Conservation (phyloP, 2,113 vertebrate genomes). For the Dicentrarchus labrax region DNA sequence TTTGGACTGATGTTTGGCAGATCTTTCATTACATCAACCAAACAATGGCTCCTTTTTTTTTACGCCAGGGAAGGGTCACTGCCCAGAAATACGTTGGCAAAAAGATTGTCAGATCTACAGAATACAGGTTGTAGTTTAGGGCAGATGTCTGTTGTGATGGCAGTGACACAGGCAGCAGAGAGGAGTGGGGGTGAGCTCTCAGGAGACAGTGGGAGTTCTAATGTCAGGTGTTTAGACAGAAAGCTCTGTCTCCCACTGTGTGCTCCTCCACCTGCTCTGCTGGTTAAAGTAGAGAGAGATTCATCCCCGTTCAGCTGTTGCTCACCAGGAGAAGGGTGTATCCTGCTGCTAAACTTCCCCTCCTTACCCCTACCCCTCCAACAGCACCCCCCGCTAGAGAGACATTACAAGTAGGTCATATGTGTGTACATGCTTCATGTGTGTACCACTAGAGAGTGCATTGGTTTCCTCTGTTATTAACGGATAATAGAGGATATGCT, state of each 20-base stretch:
- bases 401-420: conserved; percentile 73
- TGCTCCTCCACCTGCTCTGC: neutral
- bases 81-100: neutral
- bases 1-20: neutral
- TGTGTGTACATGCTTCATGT: conserved; percentile 29
- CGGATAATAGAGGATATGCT: too few species aligned
- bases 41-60: neutral
- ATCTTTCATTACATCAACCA: neutral
- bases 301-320: conserved; percentile 24
- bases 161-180: neutral
- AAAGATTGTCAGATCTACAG: neutral
- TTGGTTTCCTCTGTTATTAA: too few species aligned
- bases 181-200: neutral
- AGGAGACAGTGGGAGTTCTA: neutral
- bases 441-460: too few species aligned
- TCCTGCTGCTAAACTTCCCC: neutral
- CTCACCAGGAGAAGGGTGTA: conserved; percentile 20
- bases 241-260: neutral
- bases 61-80: neutral
- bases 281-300: neutral
- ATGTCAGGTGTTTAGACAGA: neutral
- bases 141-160: neutral
- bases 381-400: conserved; percentile 14
- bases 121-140: neutral
- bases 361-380: neutral